Evolutionary conservation across 2,888 invertebrate genomes (phyloP).

Genomic region (Autographa gamma): DNA sequence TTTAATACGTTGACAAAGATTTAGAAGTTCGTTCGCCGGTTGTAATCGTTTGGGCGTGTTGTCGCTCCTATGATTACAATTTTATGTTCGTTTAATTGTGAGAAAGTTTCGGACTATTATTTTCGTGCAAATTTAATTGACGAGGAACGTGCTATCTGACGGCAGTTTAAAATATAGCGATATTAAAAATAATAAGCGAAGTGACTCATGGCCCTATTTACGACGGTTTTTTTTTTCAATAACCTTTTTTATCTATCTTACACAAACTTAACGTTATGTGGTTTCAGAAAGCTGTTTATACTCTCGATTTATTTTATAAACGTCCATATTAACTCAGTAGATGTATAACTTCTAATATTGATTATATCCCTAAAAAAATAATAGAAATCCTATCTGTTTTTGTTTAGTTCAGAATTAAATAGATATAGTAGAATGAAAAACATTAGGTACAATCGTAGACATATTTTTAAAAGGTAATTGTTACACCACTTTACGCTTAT

Average conservation of each 20-base stretch:
- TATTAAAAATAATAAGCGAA: not conserved
- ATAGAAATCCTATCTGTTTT: too few relatives aligned
- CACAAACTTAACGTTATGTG: too few relatives aligned
- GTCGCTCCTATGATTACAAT: slow-evolving; percentile 77
- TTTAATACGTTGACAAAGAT: slow-evolving; percentile 88
- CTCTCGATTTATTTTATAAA: too few relatives aligned
- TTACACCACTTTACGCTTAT: not conserved
- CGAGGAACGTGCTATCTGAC: slow-evolving; percentile 38
- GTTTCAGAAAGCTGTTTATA: too few relatives aligned
- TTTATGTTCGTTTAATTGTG: slow-evolving; percentile 84
- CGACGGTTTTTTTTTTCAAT: not conserved
- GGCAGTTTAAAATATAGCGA: slow-evolving; percentile 16
- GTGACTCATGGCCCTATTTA: not conserved
- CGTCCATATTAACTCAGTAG: too few relatives aligned
- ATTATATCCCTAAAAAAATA: too few relatives aligned
- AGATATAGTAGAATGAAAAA: too few relatives aligned
- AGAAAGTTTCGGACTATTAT: slow-evolving; percentile 73
- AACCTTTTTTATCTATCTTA: too few relatives aligned
- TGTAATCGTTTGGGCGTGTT: slow-evolving; percentile 82
- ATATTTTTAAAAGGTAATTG: too few relatives aligned
- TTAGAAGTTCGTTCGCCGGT: slow-evolving; percentile 60
- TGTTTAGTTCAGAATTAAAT: too few relatives aligned
- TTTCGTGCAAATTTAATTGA: slow-evolving; percentile 72
- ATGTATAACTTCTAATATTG: too few relatives aligned
- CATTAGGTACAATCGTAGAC: too few relatives aligned